These are phyloP conservation scores for Podotricha telesiphe DNA, from an alignment of 2,888 invertebrate species.

Conservation along the genomic window DNA sequence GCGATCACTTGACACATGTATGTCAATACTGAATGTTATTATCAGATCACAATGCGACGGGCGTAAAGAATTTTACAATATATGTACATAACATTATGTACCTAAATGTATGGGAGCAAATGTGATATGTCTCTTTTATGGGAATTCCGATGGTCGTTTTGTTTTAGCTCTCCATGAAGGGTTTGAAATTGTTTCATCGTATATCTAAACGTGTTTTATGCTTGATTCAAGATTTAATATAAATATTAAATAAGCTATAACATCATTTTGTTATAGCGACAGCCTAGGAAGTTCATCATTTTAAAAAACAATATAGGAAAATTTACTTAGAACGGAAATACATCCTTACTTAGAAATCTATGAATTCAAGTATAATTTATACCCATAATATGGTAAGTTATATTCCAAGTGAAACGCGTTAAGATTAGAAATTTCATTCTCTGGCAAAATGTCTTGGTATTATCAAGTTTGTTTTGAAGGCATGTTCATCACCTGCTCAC, in stretches of 20 bases:
- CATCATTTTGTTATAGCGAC: too few relatives aligned
- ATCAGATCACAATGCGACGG: conserved; percentile 38
- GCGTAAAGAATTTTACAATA: conserved; percentile 33
- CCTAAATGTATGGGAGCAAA: conserved; percentile 19
- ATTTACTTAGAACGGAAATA: conserved; percentile 17
- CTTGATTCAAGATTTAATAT: too few relatives aligned
- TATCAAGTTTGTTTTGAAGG: conserved; percentile 45
- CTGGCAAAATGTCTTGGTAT: conserved; percentile 12
- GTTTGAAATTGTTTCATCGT: background rate
- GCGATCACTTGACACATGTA: conserved; percentile 39
- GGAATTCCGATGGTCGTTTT: conserved; percentile 17
- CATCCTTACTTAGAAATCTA: conserved; percentile 34
- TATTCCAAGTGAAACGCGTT: conserved; percentile 28
- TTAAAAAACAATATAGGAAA: background rate
- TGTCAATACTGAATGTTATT: conserved; percentile 44
- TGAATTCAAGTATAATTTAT: conserved; percentile 28
- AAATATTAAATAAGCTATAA: too few relatives aligned
- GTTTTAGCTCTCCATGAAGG: background rate
- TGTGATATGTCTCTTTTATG: conserved; percentile 29
- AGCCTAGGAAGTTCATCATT: background rate
- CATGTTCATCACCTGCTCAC: conserved; percentile 59
- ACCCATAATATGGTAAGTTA: conserved; percentile 32
- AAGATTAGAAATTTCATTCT: conserved; percentile 37
- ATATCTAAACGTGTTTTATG: background rate
- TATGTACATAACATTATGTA: conserved; percentile 24